Percentiles rank a stretch among this genome's conserved stretches.
Conservation (phyloP, 2,113 vertebrate species). For the human region GRCh38 chr2:97944501-97945000, state of each 20-base stretch:
- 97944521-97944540: not conserved
- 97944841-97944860: not conserved
- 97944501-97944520: not conserved
- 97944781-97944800: not conserved
- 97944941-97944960: not conserved
- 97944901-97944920: not conserved
- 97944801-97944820: not conserved
- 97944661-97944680: not conserved
- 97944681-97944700: not conserved
- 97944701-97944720: not conserved
- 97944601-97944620: not conserved
- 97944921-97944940: not conserved
- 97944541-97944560: not conserved
- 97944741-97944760: not conserved
- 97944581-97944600: not conserved
- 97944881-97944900: not conserved
- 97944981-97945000: not conserved
- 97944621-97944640: not conserved
- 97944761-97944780: not conserved
- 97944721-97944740: not conserved
- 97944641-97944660: not conserved
- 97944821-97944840: not conserved
- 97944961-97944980: not conserved
- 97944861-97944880: not conserved
- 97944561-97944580: not conserved